Evolutionary conservation across 1,140 invertebrate species (phyloP).

Genomic region (Colletes latitarsis): DNA sequence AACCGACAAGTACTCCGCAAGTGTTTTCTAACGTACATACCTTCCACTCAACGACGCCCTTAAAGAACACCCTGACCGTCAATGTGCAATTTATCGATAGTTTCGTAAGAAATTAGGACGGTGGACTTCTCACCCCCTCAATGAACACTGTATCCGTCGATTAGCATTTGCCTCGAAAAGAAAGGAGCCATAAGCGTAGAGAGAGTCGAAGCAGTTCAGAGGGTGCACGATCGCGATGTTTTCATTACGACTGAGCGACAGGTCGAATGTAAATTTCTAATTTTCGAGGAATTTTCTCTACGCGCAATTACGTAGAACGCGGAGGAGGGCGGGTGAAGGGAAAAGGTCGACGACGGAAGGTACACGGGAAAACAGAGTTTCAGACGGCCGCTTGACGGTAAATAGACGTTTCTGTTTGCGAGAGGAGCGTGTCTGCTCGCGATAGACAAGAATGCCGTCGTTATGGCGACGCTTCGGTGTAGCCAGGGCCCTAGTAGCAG

Average conservation of each 20-base stretch:
- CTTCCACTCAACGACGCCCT: too few relatives aligned
- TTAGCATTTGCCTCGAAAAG: too few relatives aligned
- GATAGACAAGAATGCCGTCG: conserved; percentile 65
- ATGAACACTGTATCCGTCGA: too few relatives aligned
- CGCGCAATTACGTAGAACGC: not conserved
- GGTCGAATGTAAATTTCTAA: conserved; percentile 1
- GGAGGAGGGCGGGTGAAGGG: not conserved
- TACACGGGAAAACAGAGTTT: conserved; percentile 39
- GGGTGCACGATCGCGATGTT: not conserved
- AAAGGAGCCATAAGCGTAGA: too few relatives aligned
- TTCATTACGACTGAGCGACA: not conserved
- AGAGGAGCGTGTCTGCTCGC: conserved; percentile 44
- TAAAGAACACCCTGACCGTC: too few relatives aligned
- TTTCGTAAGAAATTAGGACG: too few relatives aligned
- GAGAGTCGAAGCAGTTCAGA: too few relatives aligned
- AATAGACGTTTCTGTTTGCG: conserved; percentile 60
- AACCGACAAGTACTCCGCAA: too few relatives aligned
- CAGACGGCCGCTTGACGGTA: conserved; percentile 39
- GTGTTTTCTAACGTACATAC: too few relatives aligned
- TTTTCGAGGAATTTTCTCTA: conserved; percentile 5
- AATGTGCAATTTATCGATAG: too few relatives aligned
- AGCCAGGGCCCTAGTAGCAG: conserved; percentile 56
- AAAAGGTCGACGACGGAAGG: not conserved
- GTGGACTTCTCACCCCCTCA: too few relatives aligned
- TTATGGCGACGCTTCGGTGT: conserved; percentile 59